A percentile compares a stretch with the other conserved stretches of the same genome.
These are phyloP conservation scores for Geophilus truncorum DNA, from an alignment of 2,888 invertebrate genomes.

Conservation along the genomic window DNA sequence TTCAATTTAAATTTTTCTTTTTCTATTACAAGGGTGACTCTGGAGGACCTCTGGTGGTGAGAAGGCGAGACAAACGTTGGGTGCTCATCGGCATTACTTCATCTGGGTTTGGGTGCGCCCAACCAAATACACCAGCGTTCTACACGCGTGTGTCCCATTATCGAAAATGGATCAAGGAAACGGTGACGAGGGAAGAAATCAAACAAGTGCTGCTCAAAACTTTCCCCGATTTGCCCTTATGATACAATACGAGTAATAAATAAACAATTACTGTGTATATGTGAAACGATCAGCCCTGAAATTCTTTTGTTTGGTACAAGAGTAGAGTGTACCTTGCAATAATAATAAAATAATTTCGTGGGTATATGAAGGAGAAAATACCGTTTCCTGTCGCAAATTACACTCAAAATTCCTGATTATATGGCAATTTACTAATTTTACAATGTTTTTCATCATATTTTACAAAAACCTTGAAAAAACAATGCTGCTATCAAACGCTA, in stretches of 20 bases:
- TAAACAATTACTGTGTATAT: not conserved
- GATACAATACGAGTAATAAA: not conserved
- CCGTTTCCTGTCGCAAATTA: not conserved
- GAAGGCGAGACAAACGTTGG: constrained; percentile 61
- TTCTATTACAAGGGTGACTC: constrained; percentile 65
- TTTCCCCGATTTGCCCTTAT: constrained; percentile 1
- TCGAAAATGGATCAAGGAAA: constrained; percentile 29
- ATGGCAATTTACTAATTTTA: not conserved
- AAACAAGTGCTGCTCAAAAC: not conserved
- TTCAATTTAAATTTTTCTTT: not conserved
- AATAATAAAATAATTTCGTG: not conserved
- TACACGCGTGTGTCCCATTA: constrained; percentile 29
- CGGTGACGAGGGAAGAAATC: constrained; percentile 22
- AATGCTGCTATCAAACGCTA: too few relatives aligned
- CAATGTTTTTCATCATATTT: not conserved
- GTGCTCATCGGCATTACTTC: constrained; percentile 78
- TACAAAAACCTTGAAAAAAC: not conserved
- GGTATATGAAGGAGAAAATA: not conserved
- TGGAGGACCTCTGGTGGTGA: constrained; percentile 66
- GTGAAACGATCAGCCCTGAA: not conserved
- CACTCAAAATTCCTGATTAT: not conserved
- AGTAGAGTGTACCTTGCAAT: not conserved
- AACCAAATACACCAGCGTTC: constrained; percentile 32
- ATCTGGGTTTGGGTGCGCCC: constrained; percentile 79
- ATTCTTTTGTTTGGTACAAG: not conserved